These are phyloP conservation scores for Stenolophus ochropezus DNA, from an alignment of 2,888 invertebrate species.

Conservation along the genomic window DNA sequence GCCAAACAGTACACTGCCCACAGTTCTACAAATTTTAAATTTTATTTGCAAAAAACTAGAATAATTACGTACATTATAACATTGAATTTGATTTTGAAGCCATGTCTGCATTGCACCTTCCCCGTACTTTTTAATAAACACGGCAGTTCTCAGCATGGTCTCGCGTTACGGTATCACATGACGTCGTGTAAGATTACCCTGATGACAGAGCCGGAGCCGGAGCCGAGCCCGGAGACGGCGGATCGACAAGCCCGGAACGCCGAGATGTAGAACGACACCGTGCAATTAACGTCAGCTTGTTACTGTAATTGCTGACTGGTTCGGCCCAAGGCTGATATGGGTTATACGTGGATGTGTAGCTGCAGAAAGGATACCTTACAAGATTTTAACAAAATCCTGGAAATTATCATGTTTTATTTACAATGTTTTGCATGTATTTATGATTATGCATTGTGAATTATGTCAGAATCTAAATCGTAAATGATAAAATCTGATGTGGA, in stretches of 20 bases:
- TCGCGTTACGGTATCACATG: constrained; percentile 25
- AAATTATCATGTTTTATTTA: neutral
- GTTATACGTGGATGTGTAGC: neutral
- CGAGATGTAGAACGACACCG: constrained; percentile 46
- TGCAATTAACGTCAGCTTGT: constrained; percentile 58
- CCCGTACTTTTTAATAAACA: neutral
- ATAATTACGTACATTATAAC: no score
- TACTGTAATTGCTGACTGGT: constrained; percentile 58
- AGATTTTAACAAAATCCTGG: neutral
- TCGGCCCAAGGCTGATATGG: neutral
- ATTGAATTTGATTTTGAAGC: no score
- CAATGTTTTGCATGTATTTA: no score
- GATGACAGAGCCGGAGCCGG: neutral
- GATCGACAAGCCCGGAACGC: constrained; percentile 20
- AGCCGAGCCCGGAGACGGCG: neutral
- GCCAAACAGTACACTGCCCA: no score
- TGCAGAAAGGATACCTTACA: neutral
- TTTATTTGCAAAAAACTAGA: no score
- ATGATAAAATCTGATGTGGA: no score
- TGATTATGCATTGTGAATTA: no score
- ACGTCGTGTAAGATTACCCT: constrained; percentile 38
- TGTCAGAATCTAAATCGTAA: no score
- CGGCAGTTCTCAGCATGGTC: no score
- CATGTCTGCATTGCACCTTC: no score
- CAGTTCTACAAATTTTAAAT: no score